A percentile compares a stretch with the other conserved stretches of the same genome.
Conservation (phyloP, 2,797 vertebrate genomes). For the Clarias laeviceps region DNA sequence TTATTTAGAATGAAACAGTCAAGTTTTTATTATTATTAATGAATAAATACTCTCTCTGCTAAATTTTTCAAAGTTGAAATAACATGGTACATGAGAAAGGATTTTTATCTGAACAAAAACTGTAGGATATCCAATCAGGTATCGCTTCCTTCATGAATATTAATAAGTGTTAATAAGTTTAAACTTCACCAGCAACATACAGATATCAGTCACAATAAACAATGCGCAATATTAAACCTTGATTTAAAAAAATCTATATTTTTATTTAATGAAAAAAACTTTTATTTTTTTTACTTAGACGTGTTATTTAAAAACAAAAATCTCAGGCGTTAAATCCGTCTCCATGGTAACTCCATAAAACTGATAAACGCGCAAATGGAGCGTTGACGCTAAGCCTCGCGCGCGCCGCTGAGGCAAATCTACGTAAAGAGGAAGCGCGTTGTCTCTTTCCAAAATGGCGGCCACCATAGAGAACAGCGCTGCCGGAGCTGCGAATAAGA, state of each 20-base stretch:
- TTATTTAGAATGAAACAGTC: no score
- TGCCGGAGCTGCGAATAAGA: conserved; percentile 74
- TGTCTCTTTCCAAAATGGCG: conserved; percentile 84
- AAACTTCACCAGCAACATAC: not conserved
- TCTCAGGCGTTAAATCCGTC: not conserved
- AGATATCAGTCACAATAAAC: not conserved
- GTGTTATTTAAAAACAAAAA: not conserved
- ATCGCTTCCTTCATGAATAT: not conserved
- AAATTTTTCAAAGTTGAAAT: no score
- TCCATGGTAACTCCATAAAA: not conserved
- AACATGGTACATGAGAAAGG: no score
- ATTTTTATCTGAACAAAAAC: no score
- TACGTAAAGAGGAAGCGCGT: conserved; percentile 66
- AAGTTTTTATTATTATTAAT: no score
- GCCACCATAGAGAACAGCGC: conserved; percentile 80
- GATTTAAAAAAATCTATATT: not conserved
- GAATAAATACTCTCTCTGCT: no score
- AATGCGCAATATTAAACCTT: not conserved
- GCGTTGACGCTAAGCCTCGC: not conserved
- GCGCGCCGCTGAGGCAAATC: not conserved
- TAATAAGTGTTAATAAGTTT: not conserved
- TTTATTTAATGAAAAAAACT: not conserved
- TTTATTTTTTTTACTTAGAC: not conserved
- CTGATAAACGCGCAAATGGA: no score
- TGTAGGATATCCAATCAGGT: not conserved